Conservation (phyloP, 2,113 vertebrate genomes). For the Lagopus leucura region DNA sequence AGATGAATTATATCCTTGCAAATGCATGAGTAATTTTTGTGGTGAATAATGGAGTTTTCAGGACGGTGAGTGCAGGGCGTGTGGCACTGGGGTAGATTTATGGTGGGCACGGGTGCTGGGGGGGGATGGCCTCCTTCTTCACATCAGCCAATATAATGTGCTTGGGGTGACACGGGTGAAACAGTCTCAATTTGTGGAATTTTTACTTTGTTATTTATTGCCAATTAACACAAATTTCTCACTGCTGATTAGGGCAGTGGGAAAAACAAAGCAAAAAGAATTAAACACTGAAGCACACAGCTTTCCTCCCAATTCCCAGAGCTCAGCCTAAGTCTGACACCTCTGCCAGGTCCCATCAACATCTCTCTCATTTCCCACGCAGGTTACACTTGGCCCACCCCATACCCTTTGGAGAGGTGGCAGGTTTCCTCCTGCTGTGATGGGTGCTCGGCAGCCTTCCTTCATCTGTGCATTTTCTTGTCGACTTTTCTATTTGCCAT, state of each 20-base stretch:
- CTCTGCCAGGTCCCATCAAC: not conserved
- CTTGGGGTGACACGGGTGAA: not conserved
- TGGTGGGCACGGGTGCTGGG: not conserved
- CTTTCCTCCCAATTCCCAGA: not conserved
- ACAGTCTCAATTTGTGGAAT: not conserved
- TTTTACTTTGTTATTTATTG: not conserved
- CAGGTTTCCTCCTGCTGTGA: not conserved
- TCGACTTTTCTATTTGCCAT: not conserved
- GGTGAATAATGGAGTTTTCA: constrained; percentile 9
- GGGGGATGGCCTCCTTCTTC: constrained; percentile 4
- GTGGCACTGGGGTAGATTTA: not conserved
- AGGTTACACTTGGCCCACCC: not conserved
- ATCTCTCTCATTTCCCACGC: not conserved
- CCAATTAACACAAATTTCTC: not conserved
- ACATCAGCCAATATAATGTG: not conserved
- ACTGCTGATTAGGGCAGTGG: not conserved
- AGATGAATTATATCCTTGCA: not conserved
- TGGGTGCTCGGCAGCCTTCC: not conserved
- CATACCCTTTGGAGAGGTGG: not conserved
- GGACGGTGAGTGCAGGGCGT: not conserved
- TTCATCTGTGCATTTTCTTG: not conserved
- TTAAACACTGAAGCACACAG: not conserved
- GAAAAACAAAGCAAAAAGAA: not conserved
- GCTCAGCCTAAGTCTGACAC: not conserved
- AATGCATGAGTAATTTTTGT: constrained; percentile 15